Percentiles rank a stretch among this genome's conserved stretches.
phyloP scores from a whole-genome alignment of 2,797 vertebrate species.

The Microcaecilia unicolor region DNA sequence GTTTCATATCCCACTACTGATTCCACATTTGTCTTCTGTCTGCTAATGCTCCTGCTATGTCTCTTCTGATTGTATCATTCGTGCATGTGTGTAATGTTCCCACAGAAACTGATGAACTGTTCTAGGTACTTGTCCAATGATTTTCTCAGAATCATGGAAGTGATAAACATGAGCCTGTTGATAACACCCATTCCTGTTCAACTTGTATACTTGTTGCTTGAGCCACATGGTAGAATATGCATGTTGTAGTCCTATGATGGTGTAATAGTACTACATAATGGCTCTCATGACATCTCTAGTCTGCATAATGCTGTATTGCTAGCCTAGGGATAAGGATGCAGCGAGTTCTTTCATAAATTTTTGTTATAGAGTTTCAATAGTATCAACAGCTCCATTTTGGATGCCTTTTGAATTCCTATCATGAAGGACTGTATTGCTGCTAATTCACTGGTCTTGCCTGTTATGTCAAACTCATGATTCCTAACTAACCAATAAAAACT shows the following conservation, averaged over 20 bases:
- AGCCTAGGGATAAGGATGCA: constrained; percentile 48
- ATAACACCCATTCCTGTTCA: constrained; percentile 54
- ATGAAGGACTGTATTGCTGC: constrained; percentile 42
- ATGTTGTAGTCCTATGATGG: constrained; percentile 82
- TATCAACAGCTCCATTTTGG: constrained; percentile 51
- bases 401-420: constrained; percentile 47
- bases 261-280: constrained; percentile 64
- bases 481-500: constrained; percentile 57
- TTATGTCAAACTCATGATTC: constrained; percentile 50
- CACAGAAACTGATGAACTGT: constrained; percentile 50
- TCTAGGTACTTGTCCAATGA: constrained; percentile 67
- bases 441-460: constrained; percentile 53
- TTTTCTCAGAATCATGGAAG: constrained; percentile 80
- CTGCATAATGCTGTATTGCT: constrained; percentile 45
- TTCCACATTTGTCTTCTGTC: constrained; percentile 46
- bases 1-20: constrained; percentile 32
- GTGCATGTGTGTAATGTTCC: constrained; percentile 64
- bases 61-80: constrained; percentile 48
- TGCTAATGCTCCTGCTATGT: constrained; percentile 50
- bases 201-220: constrained; percentile 72
- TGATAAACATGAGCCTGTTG: constrained; percentile 58
- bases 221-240: constrained; percentile 77
- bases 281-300: constrained; percentile 38
- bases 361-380: constrained; percentile 36
- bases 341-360: constrained; percentile 46